Percentiles rank a stretch among this genome's conserved stretches.
These are phyloP conservation scores for Dendroctonus valens DNA, from an alignment of 1,140 invertebrate species.

Conservation along the genomic window DNA sequence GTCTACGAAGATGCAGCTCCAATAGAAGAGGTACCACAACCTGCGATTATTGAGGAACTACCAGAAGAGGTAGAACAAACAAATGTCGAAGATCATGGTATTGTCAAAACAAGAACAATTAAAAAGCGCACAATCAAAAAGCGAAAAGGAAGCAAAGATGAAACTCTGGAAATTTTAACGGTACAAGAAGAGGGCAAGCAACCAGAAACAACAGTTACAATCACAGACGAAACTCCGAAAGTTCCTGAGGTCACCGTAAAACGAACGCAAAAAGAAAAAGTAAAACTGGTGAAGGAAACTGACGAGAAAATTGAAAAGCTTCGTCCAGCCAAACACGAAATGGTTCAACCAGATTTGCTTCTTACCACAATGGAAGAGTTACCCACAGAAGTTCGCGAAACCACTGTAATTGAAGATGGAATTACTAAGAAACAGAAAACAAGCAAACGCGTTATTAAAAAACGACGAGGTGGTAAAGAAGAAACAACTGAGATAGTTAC, in stretches of 20 bases:
- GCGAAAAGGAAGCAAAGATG: slow-evolving; percentile 40
- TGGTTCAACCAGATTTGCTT: too few relatives aligned
- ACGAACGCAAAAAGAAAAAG: slow-evolving; percentile 49
- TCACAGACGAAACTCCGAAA: slow-evolving; percentile 34
- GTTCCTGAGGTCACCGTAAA: slow-evolving; percentile 13
- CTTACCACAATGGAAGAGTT: slow-evolving; percentile 42
- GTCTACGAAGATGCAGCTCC: slow-evolving; percentile 40
- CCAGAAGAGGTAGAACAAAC: slow-evolving; percentile 44
- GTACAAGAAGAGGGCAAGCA: slow-evolving; percentile 49
- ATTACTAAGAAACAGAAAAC: slow-evolving; percentile 44
- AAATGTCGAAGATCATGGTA: slow-evolving; percentile 34
- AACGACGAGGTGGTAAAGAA: slow-evolving; percentile 43
- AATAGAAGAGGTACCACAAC: slow-evolving; percentile 13
- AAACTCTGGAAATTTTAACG: slow-evolving; percentile 47
- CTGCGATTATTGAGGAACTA: slow-evolving; percentile 31
- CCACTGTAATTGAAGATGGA: slow-evolving; percentile 37
- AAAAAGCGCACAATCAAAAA: slow-evolving; percentile 48
- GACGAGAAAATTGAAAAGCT: too few relatives aligned
- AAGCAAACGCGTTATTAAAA: slow-evolving; percentile 41
- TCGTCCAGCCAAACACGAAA: too few relatives aligned
- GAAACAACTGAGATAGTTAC: slow-evolving; percentile 43
- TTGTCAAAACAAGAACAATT: slow-evolving; percentile 41
- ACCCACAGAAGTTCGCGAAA: slow-evolving; percentile 42
- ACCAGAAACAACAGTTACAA: slow-evolving; percentile 45
- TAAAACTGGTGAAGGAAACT: slow-evolving; percentile 19